Evolutionary conservation across 2,113 vertebrate genomes (phyloP).

Genomic region (Rhabdornis inornatus): DNA sequence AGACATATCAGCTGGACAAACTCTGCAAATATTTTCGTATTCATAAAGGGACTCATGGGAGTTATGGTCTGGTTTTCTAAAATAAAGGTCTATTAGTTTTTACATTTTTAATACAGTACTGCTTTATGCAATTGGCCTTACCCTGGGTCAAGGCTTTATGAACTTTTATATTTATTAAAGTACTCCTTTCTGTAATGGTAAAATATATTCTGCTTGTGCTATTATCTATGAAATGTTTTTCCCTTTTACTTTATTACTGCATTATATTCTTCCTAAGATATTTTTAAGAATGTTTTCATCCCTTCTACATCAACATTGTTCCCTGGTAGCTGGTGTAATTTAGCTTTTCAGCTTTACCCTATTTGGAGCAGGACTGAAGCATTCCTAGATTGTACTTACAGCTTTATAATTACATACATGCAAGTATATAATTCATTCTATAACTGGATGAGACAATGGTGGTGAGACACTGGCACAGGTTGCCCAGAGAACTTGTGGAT

Average conservation of each 20-base stretch:
- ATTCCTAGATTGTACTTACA: neutral
- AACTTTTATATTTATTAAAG: neutral
- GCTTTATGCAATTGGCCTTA: neutral
- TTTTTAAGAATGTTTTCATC: neutral
- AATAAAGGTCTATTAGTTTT: neutral
- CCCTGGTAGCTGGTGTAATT: neutral
- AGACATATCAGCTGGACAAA: neutral
- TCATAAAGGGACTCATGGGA: neutral
- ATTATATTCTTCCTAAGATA: neutral
- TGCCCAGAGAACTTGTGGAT: neutral
- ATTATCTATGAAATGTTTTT: neutral
- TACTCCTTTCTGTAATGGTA: neutral
- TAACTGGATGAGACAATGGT: accelerated
- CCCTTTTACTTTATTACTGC: neutral
- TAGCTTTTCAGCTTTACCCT: neutral
- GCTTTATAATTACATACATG: neutral
- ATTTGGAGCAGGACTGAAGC: neutral
- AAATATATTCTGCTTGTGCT: neutral
- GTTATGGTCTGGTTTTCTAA: neutral
- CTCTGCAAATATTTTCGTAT: neutral
- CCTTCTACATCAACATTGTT: neutral
- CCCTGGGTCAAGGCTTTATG: neutral
- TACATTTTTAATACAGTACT: neutral
- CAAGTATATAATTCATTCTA: neutral
- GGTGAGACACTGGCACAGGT: neutral